Evolutionary conservation across 64 coral and sea anemone species (phyloP), one percentile per base, ranked within the genome.

Genomic region (Porites lutea): DNA sequence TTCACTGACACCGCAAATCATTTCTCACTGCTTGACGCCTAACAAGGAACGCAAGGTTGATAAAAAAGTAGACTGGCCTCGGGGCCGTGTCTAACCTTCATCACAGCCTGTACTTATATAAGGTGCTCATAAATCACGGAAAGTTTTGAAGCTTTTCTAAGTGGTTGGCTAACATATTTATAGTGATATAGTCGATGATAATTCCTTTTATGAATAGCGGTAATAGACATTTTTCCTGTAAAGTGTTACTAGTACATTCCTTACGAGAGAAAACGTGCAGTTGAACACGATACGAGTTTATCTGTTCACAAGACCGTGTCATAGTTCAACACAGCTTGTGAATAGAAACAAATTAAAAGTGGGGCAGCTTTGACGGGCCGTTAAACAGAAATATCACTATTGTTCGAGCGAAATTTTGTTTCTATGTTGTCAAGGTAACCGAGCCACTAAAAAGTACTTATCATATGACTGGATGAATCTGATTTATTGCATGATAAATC

Each of bases 351-450:
- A 11, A 44, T 81, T 54, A 79, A 52, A 58, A 6, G 27, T 37
- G 27, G 10, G 55, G 63, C 63, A 63, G 46, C 78, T 61, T 8
- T 43, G 53, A 62, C 63, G 23, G 10, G 22, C 18, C 2, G 11
- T 81, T 12, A 62, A 62, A 14, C 37, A 77, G 48, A 77, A 13
- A 19, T 48, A 49, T 47, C 48, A 13, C 4, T 53, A 81, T 81
- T 81, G 78, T 81, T 81, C 55, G 6, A 15, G 13, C 22, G 43
- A 46, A 43, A 12, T 57, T 57, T 57, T 74, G 18, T 65, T 19
- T 46, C 45, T 48, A 50, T 57, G 78, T 81, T 63, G 54, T 13
- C 55, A 64, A 44, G 78, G 78, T 62, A 63, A 81, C 78, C 21
- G 43, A 15, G 18, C 27, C 4, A 62, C 18, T 19, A 76, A 13